These are phyloP conservation scores for Bombus sylvicola DNA, from an alignment of 1,140 invertebrate genomes.

Conservation along the genomic window DNA sequence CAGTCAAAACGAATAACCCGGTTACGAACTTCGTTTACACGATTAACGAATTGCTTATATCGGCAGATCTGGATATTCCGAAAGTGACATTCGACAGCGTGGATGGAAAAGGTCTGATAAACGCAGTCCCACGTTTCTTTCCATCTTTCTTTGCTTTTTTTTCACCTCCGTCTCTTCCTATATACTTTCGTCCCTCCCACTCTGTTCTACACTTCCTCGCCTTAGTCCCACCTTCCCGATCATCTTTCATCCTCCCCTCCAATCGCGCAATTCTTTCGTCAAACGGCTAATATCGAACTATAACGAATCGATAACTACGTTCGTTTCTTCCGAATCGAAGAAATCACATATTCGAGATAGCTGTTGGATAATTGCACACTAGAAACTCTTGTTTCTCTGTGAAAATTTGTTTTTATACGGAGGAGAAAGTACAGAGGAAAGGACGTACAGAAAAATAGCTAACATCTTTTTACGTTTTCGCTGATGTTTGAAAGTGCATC, in stretches of 20 bases:
- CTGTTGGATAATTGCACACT: neutral
- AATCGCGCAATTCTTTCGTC: neutral
- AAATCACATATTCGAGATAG: neutral
- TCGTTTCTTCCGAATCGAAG: neutral
- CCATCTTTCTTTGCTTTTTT: neutral
- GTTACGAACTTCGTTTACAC: neutral
- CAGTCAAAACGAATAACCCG: too few species aligned
- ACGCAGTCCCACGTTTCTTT: neutral
- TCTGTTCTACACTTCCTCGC: neutral
- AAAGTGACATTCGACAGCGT: neutral
- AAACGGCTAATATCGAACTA: neutral
- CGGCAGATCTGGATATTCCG: neutral
- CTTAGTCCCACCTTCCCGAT: neutral
- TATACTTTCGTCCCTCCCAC: neutral
- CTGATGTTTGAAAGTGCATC: neutral
- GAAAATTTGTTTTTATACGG: neutral
- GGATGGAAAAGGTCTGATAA: neutral
- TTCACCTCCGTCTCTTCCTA: constrained; percentile 1
- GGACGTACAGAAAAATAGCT: neutral
- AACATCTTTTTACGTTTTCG: neutral
- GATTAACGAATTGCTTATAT: too few species aligned
- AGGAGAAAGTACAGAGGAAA: constrained; percentile 3
- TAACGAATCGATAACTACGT: constrained; percentile 8
- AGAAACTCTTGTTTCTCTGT: neutral
- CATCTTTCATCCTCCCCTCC: neutral